phyloP scores from a whole-genome alignment of 2,797 vertebrate genomes.

The Gymnoscopelus microlampas region DNA sequence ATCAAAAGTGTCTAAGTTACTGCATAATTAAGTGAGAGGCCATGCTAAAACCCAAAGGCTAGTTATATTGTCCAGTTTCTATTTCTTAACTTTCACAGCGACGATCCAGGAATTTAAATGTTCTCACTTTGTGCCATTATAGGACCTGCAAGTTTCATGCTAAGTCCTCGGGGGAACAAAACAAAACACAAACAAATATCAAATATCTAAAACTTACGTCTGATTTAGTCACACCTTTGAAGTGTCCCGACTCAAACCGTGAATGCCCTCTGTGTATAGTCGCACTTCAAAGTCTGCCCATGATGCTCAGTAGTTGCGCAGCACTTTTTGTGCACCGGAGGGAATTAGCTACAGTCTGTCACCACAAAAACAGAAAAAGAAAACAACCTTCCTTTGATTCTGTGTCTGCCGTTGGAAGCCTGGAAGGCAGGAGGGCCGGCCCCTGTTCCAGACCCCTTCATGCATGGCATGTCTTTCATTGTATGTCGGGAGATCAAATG shows the following conservation, averaged over 20 bases:
- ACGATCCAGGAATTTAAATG: neutral
- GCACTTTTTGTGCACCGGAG: constrained; percentile 24
- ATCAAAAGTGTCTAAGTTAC: no score
- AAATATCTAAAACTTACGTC: neutral
- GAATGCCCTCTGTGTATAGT: neutral
- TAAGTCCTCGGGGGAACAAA: no score
- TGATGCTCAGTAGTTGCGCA: constrained; percentile 31
- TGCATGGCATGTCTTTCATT: constrained; percentile 37
- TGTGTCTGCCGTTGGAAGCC: constrained; percentile 23
- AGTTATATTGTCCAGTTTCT: no score
- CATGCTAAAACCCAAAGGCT: no score
- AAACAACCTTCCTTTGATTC: constrained; percentile 42
- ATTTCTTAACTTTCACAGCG: neutral
- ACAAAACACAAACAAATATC: no score
- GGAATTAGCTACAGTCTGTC: constrained; percentile 9
- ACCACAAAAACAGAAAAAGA: constrained; percentile 16
- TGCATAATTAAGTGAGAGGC: no score
- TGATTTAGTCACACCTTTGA: constrained; percentile 1
- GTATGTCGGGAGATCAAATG: constrained; percentile 41
- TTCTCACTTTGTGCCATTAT: no score
- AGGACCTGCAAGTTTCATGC: constrained; percentile 6
- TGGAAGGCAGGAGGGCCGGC: neutral
- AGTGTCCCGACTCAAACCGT: neutral
- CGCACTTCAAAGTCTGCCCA: constrained; percentile 15
- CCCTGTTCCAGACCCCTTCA: constrained; percentile 29